Percentiles rank a stretch among this genome's conserved stretches.
Evolutionary conservation across 2,888 invertebrate species (phyloP).

Genomic region (Drosophila meridiana): DNA sequence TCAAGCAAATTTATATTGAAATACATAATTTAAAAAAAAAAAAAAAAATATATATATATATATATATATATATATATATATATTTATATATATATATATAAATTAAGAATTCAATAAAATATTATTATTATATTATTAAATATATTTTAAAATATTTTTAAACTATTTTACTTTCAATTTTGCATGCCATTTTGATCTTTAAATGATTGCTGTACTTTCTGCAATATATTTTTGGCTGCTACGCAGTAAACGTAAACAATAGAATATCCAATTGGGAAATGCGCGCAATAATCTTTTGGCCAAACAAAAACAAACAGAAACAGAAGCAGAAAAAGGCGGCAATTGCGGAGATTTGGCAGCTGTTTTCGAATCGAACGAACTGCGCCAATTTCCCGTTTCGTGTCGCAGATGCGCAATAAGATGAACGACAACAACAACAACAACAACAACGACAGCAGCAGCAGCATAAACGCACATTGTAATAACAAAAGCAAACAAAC

Average conservation of each 20-base stretch:
- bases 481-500: slow-evolving; percentile 52
- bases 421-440: slow-evolving; percentile 45
- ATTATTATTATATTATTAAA: too few species aligned
- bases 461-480: slow-evolving; percentile 46
- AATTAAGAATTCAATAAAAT: too few species aligned
- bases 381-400: slow-evolving; percentile 46
- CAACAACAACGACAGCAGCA: slow-evolving; percentile 32
- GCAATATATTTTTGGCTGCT: not conserved
- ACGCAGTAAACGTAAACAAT: slow-evolving; percentile 7
- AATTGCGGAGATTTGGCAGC: slow-evolving; percentile 37
- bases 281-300: slow-evolving; percentile 40
- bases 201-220: not conserved
- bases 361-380: slow-evolving; percentile 44
- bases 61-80: too few species aligned
- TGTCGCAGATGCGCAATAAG: slow-evolving; percentile 61
- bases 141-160: not conserved
- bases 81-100: too few species aligned
- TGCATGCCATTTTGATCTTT: not conserved
- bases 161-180: too few species aligned
- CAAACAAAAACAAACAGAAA: slow-evolving; percentile 67
- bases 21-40: not conserved
- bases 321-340: slow-evolving; percentile 32
- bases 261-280: slow-evolving; percentile 19
- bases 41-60: not conserved
- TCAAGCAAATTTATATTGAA: too few species aligned